A percentile compares a stretch with the other conserved stretches of the same genome.
Evolutionary conservation across 92 coral and sea anemone genomes (phyloP).

Genomic region (Galaxea fascicularis): DNA sequence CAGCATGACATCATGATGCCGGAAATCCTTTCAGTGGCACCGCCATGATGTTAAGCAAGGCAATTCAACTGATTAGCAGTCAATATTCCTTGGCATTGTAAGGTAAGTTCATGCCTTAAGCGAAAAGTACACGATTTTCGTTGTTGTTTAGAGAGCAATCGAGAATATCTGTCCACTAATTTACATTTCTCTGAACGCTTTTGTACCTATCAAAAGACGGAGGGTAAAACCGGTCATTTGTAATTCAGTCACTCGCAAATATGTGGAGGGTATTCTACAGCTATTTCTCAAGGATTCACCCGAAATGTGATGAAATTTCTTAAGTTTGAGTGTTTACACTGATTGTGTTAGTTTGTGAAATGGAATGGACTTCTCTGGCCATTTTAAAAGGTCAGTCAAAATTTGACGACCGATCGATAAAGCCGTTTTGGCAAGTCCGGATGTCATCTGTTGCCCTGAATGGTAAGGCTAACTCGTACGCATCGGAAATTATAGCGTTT

Average conservation of each 20-base stretch:
- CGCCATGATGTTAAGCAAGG: background rate
- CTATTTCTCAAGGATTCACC: too few species aligned
- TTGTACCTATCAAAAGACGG: background rate
- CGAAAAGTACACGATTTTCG: background rate
- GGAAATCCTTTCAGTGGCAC: background rate
- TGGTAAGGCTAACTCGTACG: too few species aligned
- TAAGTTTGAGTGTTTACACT: too few species aligned
- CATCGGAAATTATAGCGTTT: too few species aligned
- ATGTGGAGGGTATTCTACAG: background rate
- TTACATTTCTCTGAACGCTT: background rate
- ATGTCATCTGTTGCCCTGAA: too few species aligned
- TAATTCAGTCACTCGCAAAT: background rate
- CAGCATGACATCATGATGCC: background rate
- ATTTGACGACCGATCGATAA: too few species aligned
- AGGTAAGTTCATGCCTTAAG: conserved; percentile 3
- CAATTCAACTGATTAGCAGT: background rate
- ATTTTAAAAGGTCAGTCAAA: too few species aligned
- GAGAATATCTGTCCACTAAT: background rate
- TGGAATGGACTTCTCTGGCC: too few species aligned
- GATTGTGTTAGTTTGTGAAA: too few species aligned
- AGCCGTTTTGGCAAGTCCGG: too few species aligned
- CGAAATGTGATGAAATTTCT: too few species aligned
- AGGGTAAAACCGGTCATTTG: background rate
- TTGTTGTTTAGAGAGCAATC: background rate
- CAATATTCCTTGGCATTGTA: background rate